Percentiles rank a stretch among this genome's conserved stretches.
Conservation (phyloP, 2,888 invertebrate species). For the Erebia epiphron region DNA sequence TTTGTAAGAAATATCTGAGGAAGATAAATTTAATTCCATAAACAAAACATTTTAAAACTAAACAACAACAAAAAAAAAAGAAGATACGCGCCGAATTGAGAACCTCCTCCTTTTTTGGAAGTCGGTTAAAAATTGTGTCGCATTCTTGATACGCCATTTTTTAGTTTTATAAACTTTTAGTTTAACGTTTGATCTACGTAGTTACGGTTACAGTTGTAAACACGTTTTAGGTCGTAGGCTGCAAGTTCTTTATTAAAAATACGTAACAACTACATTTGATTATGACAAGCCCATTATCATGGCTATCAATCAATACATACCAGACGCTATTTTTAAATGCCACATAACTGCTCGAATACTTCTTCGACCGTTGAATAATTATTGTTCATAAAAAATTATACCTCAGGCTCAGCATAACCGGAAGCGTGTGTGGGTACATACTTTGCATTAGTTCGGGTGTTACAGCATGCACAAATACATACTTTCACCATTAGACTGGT, state of each 20-base stretch:
- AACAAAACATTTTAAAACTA: no score
- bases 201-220: not conserved
- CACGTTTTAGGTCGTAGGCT: not conserved
- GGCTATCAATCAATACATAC: conserved; percentile 26
- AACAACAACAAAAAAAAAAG: no score
- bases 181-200: not conserved
- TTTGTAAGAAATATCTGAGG: no score
- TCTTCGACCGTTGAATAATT: conserved; percentile 52
- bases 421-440: conserved; percentile 54
- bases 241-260: not conserved
- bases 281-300: conserved; percentile 23
- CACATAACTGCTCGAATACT: conserved; percentile 27
- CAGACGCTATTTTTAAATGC: conserved; percentile 31
- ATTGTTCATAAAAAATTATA: conserved; percentile 59
- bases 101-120: no score
- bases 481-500: conserved; percentile 74
- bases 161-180: not conserved
- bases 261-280: conserved; percentile 20
- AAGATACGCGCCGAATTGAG: no score
- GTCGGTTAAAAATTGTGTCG: not conserved
- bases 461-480: conserved; percentile 58
- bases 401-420: conserved; percentile 61
- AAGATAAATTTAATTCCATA: no score
- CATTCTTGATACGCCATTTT: not conserved
- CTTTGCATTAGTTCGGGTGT: conserved; percentile 59